phyloP scores from a whole-genome alignment of 1,140 invertebrate species.

The Anastrepha obliqua region DNA sequence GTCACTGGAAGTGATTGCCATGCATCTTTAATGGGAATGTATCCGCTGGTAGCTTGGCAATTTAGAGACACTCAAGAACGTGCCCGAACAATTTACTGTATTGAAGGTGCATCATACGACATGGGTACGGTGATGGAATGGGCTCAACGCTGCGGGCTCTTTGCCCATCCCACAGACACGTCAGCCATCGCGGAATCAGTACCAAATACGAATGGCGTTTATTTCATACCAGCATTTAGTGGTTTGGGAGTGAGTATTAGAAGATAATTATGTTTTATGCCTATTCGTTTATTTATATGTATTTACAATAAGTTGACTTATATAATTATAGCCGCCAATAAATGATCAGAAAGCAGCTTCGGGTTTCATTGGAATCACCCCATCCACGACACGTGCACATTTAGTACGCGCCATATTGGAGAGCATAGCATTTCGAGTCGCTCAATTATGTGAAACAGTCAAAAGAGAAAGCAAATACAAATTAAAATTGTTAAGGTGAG shows the following conservation, averaged over 20 bases:
- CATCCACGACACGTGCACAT: conserved; percentile 85
- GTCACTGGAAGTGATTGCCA: conserved; percentile 88
- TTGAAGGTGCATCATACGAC: conserved; percentile 91
- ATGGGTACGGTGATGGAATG: conserved; percentile 92
- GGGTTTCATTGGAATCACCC: conserved; percentile 90
- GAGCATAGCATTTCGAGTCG: conserved; percentile 89
- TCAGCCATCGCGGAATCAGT: conserved; percentile 84
- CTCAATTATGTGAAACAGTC: conserved; percentile 84
- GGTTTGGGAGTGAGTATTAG: conserved; percentile 84
- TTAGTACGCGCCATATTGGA: conserved; percentile 90
- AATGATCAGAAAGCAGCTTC: conserved; percentile 88
- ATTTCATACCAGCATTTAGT: conserved; percentile 93
- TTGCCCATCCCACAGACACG: conserved; percentile 82
- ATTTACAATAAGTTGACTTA: conserved; percentile 47
- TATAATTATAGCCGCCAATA: conserved; percentile 84
- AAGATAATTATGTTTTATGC: conserved; percentile 33
- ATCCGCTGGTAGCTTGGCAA: conserved; percentile 94
- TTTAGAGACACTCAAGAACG: conserved; percentile 75
- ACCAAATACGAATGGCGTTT: conserved; percentile 85
- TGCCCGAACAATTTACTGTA: conserved; percentile 81
- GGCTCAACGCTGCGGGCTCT: conserved; percentile 85
- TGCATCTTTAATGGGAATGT: conserved; percentile 86
- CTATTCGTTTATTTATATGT: conserved; percentile 28
- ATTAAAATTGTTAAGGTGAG: conserved; percentile 80
- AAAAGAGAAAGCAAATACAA: conserved; percentile 80